Conservation (phyloP, 2,113 vertebrate genomes). For the Centropus bengalensis region DNA sequence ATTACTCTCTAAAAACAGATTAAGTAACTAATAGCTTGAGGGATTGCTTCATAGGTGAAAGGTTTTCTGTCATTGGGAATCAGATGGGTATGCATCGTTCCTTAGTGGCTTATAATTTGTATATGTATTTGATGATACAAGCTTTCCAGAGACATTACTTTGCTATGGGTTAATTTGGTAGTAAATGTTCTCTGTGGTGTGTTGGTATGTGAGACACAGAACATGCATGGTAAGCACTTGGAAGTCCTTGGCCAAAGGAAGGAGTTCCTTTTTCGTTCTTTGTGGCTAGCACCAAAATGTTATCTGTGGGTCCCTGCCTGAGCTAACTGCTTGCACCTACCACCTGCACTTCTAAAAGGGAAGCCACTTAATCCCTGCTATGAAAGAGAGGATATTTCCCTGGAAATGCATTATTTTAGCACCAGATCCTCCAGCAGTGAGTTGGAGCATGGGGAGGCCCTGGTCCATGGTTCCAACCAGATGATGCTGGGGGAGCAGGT, state of each 20-base stretch:
- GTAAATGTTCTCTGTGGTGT: background rate
- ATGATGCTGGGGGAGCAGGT: background rate
- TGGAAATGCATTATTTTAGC: background rate
- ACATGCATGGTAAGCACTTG: background rate
- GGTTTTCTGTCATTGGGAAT: background rate
- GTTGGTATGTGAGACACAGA: background rate
- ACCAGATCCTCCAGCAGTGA: accelerated
- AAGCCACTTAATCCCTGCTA: background rate
- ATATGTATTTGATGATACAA: background rate
- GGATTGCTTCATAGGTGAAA: conserved; percentile 33
- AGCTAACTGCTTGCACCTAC: background rate
- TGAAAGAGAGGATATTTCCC: background rate
- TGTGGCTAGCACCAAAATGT: background rate
- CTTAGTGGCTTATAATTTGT: conserved; percentile 21
- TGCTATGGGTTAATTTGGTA: conserved; percentile 57
- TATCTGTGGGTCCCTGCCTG: background rate
- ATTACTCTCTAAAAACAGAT: background rate
- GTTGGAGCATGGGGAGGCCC: background rate
- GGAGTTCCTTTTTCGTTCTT: background rate
- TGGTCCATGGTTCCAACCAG: background rate
- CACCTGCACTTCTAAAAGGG: background rate
- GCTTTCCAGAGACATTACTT: conserved; percentile 19
- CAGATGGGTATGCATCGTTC: conserved; percentile 52
- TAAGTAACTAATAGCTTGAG: background rate
- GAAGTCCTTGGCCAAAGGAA: background rate